Evolutionary conservation across 1,140 invertebrate species (phyloP), one percentile per base, ranked within the genome.

Genomic region (Papilio machaon): DNA sequence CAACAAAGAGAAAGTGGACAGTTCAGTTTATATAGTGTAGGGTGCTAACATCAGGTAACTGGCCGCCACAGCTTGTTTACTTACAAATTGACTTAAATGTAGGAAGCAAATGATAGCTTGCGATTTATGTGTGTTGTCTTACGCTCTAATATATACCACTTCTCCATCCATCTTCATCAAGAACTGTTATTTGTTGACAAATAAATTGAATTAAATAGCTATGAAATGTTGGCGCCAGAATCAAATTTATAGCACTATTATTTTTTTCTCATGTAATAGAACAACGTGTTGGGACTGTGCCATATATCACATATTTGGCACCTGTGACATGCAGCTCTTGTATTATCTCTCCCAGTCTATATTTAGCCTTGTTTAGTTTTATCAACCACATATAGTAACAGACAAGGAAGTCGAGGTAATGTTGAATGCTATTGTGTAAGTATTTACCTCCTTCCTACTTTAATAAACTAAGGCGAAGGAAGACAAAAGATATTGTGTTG

Each of bases 21-120:
- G 38, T 79, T 23, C 10, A 47, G 38, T 79, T 67, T 79, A 79
- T 79, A 30, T 67, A 79, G 77, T 67, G 58, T 79, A 67, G 60
- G 77, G 77, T 46, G 17, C 30, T 46, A 47, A 49, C 54, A 78
- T 78, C 54, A 64, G 76, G 76, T 78, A 79, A 67, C 54, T 49
- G 38, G 77, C 35, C 54, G 58, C 58, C 38, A 58, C 43, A 38
- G 77, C 58, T 30, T 64, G 75, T 77, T 77, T 77, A 60, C 54
- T 78, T 79, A 79, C 77, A 79, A 79, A 79, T 67, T 79, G 77
- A 79, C 77, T 38, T 67, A 79, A 79, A 64, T 79, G 54, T 67
- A 67, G 58, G 77, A 79, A 79, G 77, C 58, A 79, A 79, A 79
- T 79, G 58, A 79, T 64, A 64, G 58, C 77, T 79, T 79, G 77